Evolutionary conservation across 2,888 invertebrate genomes (phyloP).

Genomic region (Onchidella celtica): DNA sequence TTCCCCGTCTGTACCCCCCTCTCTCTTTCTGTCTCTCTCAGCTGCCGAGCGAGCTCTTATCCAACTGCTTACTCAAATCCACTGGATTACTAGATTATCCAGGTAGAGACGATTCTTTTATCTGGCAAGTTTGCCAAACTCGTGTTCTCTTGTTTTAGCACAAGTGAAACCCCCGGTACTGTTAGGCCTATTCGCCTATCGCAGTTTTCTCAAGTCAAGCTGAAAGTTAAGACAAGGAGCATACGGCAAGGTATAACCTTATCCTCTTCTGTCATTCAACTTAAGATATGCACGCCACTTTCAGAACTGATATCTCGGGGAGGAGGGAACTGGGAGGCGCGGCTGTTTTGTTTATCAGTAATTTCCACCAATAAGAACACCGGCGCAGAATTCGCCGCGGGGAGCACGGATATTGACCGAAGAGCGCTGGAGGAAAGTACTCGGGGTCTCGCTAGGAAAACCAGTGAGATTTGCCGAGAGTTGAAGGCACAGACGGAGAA

Average conservation of each 20-base stretch:
- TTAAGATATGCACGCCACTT: not conserved
- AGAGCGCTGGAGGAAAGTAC: not conserved
- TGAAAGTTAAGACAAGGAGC: not conserved
- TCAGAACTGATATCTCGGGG: not conserved
- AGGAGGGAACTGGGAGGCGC: not conserved
- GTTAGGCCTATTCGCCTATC: not conserved
- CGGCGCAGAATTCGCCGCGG: not conserved
- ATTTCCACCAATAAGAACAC: not conserved
- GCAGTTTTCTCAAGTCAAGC: not conserved
- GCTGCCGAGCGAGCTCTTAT: not conserved
- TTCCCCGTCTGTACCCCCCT: not conserved
- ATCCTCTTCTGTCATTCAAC: not conserved
- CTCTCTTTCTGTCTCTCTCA: not conserved
- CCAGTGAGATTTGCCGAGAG: not conserved
- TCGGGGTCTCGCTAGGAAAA: not conserved
- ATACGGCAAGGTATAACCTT: not conserved
- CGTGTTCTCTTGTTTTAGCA: not conserved
- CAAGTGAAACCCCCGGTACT: not conserved
- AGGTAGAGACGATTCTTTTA: not conserved
- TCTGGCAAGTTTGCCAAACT: not conserved
- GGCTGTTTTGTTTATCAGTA: not conserved
- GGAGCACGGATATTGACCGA: not conserved
- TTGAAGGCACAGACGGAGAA: not conserved
- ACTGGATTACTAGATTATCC: not conserved
- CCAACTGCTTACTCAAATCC: not conserved